Base-by-base conservation (phyloP, 2,888 invertebrate genomes). In the Leptogaster cylindrica region DNA sequence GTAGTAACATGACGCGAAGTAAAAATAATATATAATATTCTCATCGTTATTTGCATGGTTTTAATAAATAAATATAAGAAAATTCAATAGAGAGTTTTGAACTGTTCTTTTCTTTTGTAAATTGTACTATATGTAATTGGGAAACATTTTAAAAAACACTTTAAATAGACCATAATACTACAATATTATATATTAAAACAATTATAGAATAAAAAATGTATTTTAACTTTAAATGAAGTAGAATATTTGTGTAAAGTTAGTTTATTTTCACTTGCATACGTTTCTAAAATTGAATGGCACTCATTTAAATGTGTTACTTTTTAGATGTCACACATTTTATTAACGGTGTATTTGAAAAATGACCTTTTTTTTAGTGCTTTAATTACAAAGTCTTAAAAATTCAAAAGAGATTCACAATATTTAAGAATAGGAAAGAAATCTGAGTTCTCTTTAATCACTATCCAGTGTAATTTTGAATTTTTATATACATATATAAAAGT, bases 121-220 rank as follows among this genome's bases (percentile, higher is more conserved):
- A 46, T 46, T 46, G 46, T 46, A 46, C n/a, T 46, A 46, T 46
- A 46, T 46, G 46, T 46, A 46, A 46, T 20, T 46, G 46, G 10
- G 4, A 7, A 41, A 41, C 2, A 41, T 16, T 7, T 31, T 31
- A 31, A 31, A 8, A 44, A 44, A 44, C 18, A 44, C 16, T 6
- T 7, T 6, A 23, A 46, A 46, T 25, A 23, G 23, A 46, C 23
- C 25, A 25, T 46, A 23, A 46, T 23, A 23, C n/a, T 23, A 46
- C 20, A 23, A 23, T 10, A 2, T n/a, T 46, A 46, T 46, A 25
- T 46, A 25, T 46, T 25, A 46, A 46, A 44, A 46, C n/a, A n/a
- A 44, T n/a, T 46, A 23, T 25, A 46, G 25, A 20, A 16, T 20
- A 20, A n/a, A 14, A 18, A 6, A 14, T 8, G 8, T 18, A 2